Base-by-base conservation (phyloP, 2,888 invertebrate species). In the Pristionchus fissidentatus region DNA sequence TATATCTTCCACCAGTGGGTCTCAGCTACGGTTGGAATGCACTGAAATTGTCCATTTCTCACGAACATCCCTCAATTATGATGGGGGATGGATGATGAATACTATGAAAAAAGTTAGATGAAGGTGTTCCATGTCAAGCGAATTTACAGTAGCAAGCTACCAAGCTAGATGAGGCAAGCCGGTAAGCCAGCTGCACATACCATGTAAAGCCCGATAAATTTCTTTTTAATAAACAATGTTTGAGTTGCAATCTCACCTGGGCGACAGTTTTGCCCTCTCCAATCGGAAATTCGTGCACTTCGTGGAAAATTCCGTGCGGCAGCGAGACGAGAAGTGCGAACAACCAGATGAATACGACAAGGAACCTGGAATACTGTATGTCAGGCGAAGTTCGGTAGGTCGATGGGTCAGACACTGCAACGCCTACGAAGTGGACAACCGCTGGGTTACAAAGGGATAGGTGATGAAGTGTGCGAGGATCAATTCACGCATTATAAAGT, bases 1-100 rank as follows among this genome's bases (percentile, higher is more conserved):
- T 92, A 92, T 43, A 84, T 70, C 83, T 89, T 90, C 90, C 92
- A 92, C 86, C 89, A 90, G 3, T 75, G 78, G 0, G 84, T 87
- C 13, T 88, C 87, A 0, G 86, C 85, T 80, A 87, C 87, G 26
- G 85, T 84, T n/a, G 88, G 89, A n/a, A 89, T 87, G 87, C 93
- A 93, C 87, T 89, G 84, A 70, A 86, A 41, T 15, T n/a, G 32
- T 32, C 13, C 29, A 15, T 10, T 7, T 7, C 75, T 35, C 35
- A n/a, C n/a, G 5, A 43, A 3, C 29, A 29, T 43, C 29, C 1
- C 49, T 19, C 13, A 19, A 49, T 49, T 49, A 15, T 49, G 10
- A 19, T 15, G 19, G n/a, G n/a, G n/a, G n/a, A n/a, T n/a, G n/a
- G n/a, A n/a, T n/a, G n/a, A n/a, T n/a, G n/a, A n/a, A n/a, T n/a